phyloP scores from a whole-genome alignment of 92 coral and sea anemone genomes.

The Ricordea florida region DNA sequence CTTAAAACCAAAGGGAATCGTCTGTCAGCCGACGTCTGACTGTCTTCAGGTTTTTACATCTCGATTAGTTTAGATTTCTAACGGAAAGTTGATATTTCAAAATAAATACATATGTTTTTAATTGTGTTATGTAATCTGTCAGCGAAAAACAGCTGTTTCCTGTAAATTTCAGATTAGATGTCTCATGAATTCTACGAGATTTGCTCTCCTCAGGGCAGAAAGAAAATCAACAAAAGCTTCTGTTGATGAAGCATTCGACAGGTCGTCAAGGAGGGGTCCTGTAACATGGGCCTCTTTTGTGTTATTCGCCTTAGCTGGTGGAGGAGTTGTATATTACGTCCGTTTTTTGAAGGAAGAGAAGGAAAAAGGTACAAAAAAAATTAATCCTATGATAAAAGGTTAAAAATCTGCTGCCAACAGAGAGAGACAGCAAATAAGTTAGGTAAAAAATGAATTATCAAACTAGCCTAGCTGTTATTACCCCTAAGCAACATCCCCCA shows the following conservation, averaged over 20 bases:
- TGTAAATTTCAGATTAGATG: background rate
- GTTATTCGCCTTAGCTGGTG: slow-evolving; percentile 83
- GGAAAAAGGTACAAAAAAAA: slow-evolving; percentile 66
- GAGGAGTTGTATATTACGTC: slow-evolving; percentile 85
- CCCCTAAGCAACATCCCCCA: no score
- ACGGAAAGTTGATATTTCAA: no score
- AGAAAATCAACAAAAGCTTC: background rate
- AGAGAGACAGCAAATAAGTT: no score
- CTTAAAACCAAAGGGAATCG: no score
- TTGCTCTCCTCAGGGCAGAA: background rate
- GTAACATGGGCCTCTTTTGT: slow-evolving; percentile 89
- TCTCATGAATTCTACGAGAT: background rate
- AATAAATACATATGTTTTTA: background rate
- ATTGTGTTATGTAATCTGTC: background rate
- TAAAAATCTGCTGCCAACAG: no score
- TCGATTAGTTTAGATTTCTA: no score
- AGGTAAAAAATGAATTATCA: no score
- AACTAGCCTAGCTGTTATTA: no score
- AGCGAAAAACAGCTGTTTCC: background rate
- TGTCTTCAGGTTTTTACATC: no score
- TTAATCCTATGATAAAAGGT: background rate
- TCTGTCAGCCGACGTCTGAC: no score
- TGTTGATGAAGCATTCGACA: slow-evolving; percentile 42
- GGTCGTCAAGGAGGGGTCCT: slow-evolving; percentile 81
- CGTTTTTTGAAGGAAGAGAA: slow-evolving; percentile 85